Evolutionary conservation across 2,888 invertebrate genomes (phyloP), one percentile per base, ranked within the genome.

Genomic region (Campaea margaritaria): DNA sequence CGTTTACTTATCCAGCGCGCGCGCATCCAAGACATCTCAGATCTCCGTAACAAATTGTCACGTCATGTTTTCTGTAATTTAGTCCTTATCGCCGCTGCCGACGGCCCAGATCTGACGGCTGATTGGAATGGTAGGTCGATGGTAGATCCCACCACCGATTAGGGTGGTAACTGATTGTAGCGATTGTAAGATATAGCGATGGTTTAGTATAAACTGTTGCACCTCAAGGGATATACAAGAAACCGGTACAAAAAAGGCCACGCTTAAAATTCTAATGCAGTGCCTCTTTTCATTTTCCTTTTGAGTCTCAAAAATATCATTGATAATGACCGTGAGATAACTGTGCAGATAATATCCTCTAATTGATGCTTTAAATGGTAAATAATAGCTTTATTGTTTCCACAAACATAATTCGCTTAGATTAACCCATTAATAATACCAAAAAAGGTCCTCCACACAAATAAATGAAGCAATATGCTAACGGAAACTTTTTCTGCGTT

Each of bases 61-160:
- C 78, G 86, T 86, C 88, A 86, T 87, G 87, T 85, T 82, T 81
- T 79, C 75, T 81, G 82, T 87, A 83, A 86, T 86, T 84, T 81
- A 75, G 74, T 68, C 73, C 75, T 75, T 81, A 85, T 82, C 82
- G 64, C 71, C 69, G 62, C 14, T 39, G 59, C 54, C 59, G 45
- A 28, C 46, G 49, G 55, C 46, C 12, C 1, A 27, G 59, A 59
- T 59, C 59, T 39, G 14, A 14, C 39, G 39, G 15, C 16, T 5
- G 52, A 58, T 58, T 31, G 34, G 21, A 41, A 51, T 47, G 48
- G 28, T 42, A n/a, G 41, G 28, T 41, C 28, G 31, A 14, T 28
- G 27, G n/a, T 51, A 51, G 55, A 61, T 52, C 36, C 43, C 31
- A 8, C 15, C 61, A 34, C 15, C 12, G 47, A 53, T 48, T 50